Evolutionary conservation across 2,888 invertebrate genomes (phyloP), one percentile per base, ranked within the genome.

Genomic region (Limnephilus rhombicus): DNA sequence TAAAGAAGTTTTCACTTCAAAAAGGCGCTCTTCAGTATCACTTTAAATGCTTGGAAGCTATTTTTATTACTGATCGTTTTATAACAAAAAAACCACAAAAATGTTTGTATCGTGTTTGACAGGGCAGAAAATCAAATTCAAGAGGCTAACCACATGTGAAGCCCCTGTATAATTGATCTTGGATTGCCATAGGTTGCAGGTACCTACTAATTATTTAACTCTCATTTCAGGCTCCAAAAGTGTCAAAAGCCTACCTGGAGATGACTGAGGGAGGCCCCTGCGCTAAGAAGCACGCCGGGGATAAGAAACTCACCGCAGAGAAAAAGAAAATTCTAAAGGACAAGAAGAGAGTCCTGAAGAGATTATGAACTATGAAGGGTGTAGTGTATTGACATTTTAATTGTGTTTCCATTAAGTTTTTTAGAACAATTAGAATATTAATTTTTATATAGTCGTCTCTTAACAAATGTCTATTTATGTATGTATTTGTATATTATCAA

Each of bases 201-300:
- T 18, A 18, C 18, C 18, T 18, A 53, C 24, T 85, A 41, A 41
- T 85, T 5, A 29, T 45, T 86, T 41, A 15, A 87, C 41, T 85
- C 34, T 1, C 53, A 7, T 68, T 95, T n/a, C 94, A 97, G 96
- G 95, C 96, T 45, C 95, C 96, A 87, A 96, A 96, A 94, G 95
- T 95, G 94, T 95, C 96, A 92, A 96, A 96, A 95, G 95, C 95
- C 82, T 95, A 95, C 91, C 94, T 95, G 85, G 94, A 94, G 93
- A 95, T 95, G 93, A 95, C 95, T 86, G 96, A 96, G 93, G 97
- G 97, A 94, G 98, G 98, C 82, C 98, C 98, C 89, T 96, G 97
- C 94, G 98, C 98, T 91, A 98, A 98, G 96, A 98, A 98, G 95
- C 98, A 98, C 95, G 98, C 98, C n/a, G 97, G 97, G 92, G 98